Evolutionary conservation across 2,888 invertebrate genomes (phyloP), one percentile per base, ranked within the genome.

Genomic region (Calliphora vomitoria): DNA sequence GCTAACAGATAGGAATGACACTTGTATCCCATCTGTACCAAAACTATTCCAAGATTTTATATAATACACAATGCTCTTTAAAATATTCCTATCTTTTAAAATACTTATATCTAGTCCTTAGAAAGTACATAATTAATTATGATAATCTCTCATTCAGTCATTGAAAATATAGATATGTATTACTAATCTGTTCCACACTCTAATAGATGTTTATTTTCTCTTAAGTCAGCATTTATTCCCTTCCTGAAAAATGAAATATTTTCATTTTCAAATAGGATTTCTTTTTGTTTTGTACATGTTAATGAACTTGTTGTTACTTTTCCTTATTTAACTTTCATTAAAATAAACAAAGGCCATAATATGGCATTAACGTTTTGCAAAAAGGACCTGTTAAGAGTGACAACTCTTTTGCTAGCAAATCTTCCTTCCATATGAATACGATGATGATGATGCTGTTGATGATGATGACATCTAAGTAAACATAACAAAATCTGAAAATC

Each of bases 401-500:
- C 80, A 83, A 83, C 66, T 83, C 53, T 75, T 75, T 82, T 76
- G 41, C 72, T 58, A 62, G 60, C 44, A 66, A 55, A 18, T 41
- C 10, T 71, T 44, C 35, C 18, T 44, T 11, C 8, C 11, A 25
- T 62, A 55, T 83, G 55, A 53, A 50, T 50, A 72, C 35, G 55
- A 72, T 41, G 38, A 44, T 75, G 58, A 18, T 71, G 66, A 15
- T 58, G 66, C 50, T 74, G 38, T 15, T 35, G 81, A 81, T 44
- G 64, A 60, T 44, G 81, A 81, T 87, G 87, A 78, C 81, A 87
- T 84, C 80, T 84, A 87, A 87, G 69, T 84, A 87, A 81, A 87
- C 87, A 87, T 5, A 69, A 64, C 31, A 44, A 80, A 88, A 89
- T 88, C 89, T 87, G 80, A 86, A 88, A 88, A 89, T 87, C 87